These are phyloP conservation scores for Megaceryle alcyon DNA, from an alignment of 2,797 vertebrate genomes.

Conservation along the genomic window DNA sequence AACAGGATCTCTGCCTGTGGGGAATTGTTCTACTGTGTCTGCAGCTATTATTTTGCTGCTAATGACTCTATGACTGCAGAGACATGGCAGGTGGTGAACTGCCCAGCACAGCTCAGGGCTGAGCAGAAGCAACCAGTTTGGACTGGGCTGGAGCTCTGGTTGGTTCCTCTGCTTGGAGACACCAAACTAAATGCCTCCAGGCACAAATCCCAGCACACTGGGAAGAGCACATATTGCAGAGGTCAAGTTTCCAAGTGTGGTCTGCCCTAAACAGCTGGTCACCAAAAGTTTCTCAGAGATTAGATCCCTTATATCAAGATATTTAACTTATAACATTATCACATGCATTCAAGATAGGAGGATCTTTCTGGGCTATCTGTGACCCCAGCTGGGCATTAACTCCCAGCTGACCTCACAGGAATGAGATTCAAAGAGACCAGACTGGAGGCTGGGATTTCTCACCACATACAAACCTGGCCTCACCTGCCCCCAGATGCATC, in stretches of 20 bases:
- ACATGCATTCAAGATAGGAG: neutral
- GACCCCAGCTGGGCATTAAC: neutral
- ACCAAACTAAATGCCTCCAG: neutral
- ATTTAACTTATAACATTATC: neutral
- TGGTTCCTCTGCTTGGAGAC: neutral
- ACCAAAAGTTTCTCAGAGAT: neutral
- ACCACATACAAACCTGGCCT: neutral
- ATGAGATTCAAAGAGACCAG: neutral
- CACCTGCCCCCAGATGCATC: neutral
- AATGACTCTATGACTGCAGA: neutral
- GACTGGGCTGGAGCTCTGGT: neutral
- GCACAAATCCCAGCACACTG: neutral
- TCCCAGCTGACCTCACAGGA: neutral
- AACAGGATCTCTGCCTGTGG: neutral
- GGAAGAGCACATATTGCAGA: neutral
- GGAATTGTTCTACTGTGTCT: neutral
- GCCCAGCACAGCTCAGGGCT: neutral
- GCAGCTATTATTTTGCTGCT: conserved; percentile 7
- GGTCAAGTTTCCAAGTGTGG: neutral
- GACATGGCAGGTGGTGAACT: neutral
- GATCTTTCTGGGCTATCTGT: neutral
- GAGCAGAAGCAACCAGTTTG: neutral
- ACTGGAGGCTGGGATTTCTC: neutral
- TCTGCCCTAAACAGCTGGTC: neutral
- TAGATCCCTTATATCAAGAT: neutral